Evolutionary conservation across 2,888 invertebrate species (phyloP).

Genomic region (Amiota communis): DNA sequence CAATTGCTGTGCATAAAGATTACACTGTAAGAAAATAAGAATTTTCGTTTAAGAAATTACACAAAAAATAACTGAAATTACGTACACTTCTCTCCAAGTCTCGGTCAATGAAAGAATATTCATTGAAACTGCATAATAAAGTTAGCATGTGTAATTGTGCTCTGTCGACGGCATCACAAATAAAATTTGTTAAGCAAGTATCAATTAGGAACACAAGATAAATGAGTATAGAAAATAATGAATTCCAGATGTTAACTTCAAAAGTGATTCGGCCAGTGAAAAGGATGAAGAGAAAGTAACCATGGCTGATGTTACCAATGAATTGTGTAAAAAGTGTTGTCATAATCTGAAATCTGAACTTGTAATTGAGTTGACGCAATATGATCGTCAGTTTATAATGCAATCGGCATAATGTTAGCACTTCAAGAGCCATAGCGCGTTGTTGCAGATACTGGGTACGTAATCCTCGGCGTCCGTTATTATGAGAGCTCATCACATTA

Average conservation of each 20-base stretch:
- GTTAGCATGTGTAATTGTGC: neutral
- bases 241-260: neutral
- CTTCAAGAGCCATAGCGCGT: neutral
- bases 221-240: neutral
- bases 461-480: neutral
- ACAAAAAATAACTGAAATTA: neutral
- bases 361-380: neutral
- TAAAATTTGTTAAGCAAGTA: conserved; percentile 1
- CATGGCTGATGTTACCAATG: conserved; percentile 1
- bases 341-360: conserved; percentile 17
- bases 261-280: neutral
- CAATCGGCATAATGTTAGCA: neutral
- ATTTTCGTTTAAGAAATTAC: too few relatives aligned
- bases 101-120: neutral
- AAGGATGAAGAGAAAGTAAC: neutral
- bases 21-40: neutral
- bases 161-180: neutral
- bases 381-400: neutral
- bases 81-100: conserved; percentile 16
- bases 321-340: neutral
- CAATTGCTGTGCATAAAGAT: conserved; percentile 4
- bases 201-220: conserved; percentile 8
- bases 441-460: conserved; percentile 8
- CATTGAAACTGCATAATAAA: neutral
- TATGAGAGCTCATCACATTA: neutral